Evolutionary conservation across 2,113 vertebrate species (phyloP).

Genomic region (Platycercus adscitus): DNA sequence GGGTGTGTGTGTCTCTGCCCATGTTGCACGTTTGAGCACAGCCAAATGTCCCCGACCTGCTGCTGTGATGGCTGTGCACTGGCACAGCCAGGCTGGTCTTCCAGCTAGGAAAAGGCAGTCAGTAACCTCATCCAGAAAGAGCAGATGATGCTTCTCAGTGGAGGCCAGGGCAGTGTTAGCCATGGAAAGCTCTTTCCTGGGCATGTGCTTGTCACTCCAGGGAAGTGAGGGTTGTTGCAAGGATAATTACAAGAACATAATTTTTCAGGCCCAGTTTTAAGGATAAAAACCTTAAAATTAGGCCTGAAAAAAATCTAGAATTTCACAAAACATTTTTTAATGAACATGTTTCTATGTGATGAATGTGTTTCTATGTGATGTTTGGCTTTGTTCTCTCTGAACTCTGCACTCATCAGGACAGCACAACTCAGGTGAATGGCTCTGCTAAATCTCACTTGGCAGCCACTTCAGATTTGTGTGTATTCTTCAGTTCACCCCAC

Average conservation of each 20-base stretch:
- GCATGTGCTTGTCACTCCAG: neutral
- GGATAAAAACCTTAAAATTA: neutral
- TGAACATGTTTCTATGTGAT: neutral
- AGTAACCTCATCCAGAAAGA: neutral
- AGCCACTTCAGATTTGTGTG: neutral
- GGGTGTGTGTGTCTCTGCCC: neutral
- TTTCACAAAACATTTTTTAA: neutral
- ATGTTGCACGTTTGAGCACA: accelerated
- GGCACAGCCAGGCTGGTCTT: neutral
- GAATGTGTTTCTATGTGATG: neutral
- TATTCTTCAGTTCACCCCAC: neutral
- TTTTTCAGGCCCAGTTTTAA: neutral
- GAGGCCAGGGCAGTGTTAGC: neutral
- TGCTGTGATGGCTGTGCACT: neutral
- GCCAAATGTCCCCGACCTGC: neutral
- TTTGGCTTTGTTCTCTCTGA: neutral
- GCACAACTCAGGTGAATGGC: neutral
- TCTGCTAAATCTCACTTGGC: neutral
- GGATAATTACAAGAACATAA: neutral
- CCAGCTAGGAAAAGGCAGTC: neutral
- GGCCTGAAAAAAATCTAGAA: neutral
- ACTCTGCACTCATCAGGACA: accelerated
- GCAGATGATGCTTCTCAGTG: neutral
- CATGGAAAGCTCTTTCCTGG: neutral
- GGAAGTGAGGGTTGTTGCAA: neutral